Evolutionary conservation across 1,140 invertebrate species (phyloP).

Genomic region (Apis cerana): DNA sequence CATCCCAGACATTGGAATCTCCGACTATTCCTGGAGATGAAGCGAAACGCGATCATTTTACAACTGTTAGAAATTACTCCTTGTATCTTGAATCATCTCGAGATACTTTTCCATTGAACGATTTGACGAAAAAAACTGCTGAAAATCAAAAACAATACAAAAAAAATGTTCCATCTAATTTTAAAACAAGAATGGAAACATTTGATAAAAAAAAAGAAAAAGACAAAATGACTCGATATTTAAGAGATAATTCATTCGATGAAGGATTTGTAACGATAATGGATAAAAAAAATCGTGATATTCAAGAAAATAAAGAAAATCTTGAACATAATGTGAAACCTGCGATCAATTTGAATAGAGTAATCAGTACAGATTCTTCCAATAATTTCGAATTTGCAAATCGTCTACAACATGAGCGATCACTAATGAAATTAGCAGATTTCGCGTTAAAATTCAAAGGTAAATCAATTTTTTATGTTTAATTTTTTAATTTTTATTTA

Average conservation of each 20-base stretch:
- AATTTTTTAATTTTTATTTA: neutral
- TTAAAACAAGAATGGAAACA: neutral
- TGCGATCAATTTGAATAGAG: slow-evolving; percentile 2
- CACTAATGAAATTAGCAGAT: neutral
- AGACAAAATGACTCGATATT: neutral
- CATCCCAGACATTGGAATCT: neutral
- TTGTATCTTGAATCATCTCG: neutral
- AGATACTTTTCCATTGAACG: neutral
- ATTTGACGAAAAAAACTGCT: neutral
- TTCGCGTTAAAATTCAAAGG: slow-evolving; percentile 33
- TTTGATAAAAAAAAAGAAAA: neutral
- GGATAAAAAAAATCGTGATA: neutral
- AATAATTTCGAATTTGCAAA: neutral
- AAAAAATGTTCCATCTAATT: neutral
- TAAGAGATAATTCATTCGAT: neutral
- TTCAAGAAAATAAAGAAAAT: neutral
- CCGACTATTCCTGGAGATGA: slow-evolving; percentile 36
- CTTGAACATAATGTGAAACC: neutral
- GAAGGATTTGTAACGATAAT: neutral
- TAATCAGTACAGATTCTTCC: neutral
- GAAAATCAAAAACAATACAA: neutral
- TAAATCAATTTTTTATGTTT: slow-evolving; percentile 30
- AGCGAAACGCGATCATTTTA: slow-evolving; percentile 17
- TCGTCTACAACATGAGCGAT: neutral
- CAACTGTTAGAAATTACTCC: neutral